Conservation (phyloP, 1,140 invertebrate genomes). For the Cydia pomonella region DNA sequence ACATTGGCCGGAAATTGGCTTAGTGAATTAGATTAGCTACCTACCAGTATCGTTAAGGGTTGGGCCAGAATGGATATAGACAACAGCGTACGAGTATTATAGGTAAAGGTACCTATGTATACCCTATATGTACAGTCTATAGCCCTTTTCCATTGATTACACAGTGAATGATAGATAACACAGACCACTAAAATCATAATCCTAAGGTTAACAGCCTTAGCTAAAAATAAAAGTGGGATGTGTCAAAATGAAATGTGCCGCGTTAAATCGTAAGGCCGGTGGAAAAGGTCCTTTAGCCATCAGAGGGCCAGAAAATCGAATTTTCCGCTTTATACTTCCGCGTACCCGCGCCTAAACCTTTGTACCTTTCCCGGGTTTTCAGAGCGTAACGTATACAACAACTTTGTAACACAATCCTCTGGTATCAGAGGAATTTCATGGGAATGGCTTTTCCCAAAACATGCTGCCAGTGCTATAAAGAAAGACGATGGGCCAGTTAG, state of each 20-base stretch:
- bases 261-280: neutral
- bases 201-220: no score
- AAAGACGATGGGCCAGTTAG: neutral
- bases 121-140: no score
- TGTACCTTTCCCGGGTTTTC: constrained; percentile 62
- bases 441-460: neutral
- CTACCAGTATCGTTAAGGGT: constrained; percentile 63
- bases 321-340: constrained; percentile 68
- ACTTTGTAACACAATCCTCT: constrained; percentile 50
- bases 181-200: no score
- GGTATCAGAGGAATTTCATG: neutral
- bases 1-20: constrained; percentile 61
- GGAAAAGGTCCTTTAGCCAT: neutral
- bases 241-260: neutral
- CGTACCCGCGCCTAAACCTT: constrained; percentile 48
- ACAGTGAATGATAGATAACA: no score
- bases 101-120: no score
- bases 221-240: neutral
- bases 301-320: constrained; percentile 74
- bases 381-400: constrained; percentile 65
- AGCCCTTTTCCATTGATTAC: no score
- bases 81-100: constrained; percentile 56
- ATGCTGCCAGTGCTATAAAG: neutral
- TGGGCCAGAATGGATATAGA: constrained; percentile 51
- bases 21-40: constrained; percentile 71